Base-by-base conservation (phyloP, 2,797 vertebrate genomes). In the Graptemys geographica region DNA sequence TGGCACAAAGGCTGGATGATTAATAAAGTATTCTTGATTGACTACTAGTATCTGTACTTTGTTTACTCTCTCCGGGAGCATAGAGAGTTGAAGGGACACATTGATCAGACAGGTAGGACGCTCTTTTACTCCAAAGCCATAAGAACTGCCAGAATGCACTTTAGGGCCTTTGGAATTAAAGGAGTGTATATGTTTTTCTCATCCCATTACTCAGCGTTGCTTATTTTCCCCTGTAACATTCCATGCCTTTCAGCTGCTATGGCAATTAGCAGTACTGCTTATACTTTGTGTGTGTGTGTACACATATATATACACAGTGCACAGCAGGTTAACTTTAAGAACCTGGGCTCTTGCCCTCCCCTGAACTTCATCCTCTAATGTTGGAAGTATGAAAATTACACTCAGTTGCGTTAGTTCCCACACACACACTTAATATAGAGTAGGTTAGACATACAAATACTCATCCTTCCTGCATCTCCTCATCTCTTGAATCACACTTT, bases 211-310 rank as follows among this genome's bases (percentile, higher is more conserved):
- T 47, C 87, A 87, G 47, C 1, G 0, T 91, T 93, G 57, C 89
- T 94, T 92, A 33, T 95, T 96, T 95, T 41, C 74, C 82, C 82
- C 15, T 16, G 2, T 25, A 96, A 83, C 62, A 11, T 21, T 80
- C 85, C n/a, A 25, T 94, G 55, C 94, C 84, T 88, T 81, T 87
- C 72, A 87, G 91, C 96, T 95, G 94, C 95, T 94, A 87, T 93
- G 90, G 94, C 90, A 91, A 93, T 96, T 59, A 74, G 41, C 78
- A 87, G 72, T 90, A 13, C 92, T 83, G 57, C 12, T 95, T 89
- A 41, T 1, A 11, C 44, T 23, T 37, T 79, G 59, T 33, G 62
- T 65, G 62, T 21, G 31, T 52, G 52, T 52, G 52, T 19, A 6
- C 19, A 51, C 49, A 31, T 6, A 62, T 6, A 59, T 80, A 0